Conservation (phyloP, 2,888 invertebrate species). For the Agelastica alni region DNA sequence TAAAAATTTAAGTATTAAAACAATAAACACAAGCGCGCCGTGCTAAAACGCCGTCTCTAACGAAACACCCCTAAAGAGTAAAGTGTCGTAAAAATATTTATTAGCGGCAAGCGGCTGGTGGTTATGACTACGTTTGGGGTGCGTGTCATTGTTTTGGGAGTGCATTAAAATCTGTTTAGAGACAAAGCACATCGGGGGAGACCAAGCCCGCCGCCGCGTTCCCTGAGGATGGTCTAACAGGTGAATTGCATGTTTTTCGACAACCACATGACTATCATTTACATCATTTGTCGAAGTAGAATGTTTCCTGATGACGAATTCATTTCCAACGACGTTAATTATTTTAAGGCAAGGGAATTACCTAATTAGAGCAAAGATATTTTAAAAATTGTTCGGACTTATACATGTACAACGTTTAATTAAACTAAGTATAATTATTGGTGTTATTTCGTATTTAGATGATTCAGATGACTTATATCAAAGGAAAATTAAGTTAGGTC, state of each 20-base stretch:
- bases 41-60: neutral
- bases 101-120: constrained; percentile 47
- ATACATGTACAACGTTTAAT: too few species aligned
- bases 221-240: constrained; percentile 56
- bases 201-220: constrained; percentile 42
- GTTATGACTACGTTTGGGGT: constrained; percentile 45
- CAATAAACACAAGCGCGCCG: neutral
- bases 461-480: too few species aligned
- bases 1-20: too few species aligned
- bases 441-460: too few species aligned
- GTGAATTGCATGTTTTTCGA: constrained; percentile 54
- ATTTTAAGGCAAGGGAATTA: neutral
- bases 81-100: constrained; percentile 48
- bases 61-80: constrained; percentile 4
- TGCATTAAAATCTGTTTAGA: constrained; percentile 64
- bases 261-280: constrained; percentile 29
- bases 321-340: constrained; percentile 16
- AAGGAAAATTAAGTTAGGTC: too few species aligned
- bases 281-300: constrained; percentile 26
- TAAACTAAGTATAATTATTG: too few species aligned
- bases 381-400: too few species aligned
- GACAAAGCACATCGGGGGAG: constrained; percentile 44
- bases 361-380: neutral
- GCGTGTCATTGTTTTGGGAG: constrained; percentile 54
- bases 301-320: constrained; percentile 25